A percentile compares a stretch with the other conserved stretches of the same genome.
phyloP scores from a whole-genome alignment of 1,140 invertebrate species.

The Yoshiicerus persimilis region DNA sequence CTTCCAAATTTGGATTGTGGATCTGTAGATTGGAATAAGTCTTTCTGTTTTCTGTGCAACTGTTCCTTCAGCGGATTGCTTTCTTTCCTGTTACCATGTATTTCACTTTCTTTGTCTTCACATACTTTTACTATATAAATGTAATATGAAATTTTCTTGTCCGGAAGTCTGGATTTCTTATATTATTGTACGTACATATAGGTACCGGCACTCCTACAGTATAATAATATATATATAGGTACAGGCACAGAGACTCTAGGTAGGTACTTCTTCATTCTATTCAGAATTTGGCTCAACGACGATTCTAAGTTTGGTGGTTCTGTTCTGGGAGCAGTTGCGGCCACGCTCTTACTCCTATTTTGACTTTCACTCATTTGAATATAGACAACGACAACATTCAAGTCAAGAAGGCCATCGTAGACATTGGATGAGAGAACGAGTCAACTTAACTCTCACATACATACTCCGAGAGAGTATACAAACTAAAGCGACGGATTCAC shows the following conservation, averaged over 20 bases:
- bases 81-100: background rate
- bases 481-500: background rate
- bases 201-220: too few relatives aligned
- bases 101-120: background rate
- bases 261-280: background rate
- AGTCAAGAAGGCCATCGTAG: conserved; percentile 1
- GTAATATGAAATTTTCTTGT: background rate
- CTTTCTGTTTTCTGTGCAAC: background rate
- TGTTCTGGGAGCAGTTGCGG: conserved; percentile 1
- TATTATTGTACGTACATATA: too few relatives aligned
- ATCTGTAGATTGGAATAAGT: background rate
- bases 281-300: background rate
- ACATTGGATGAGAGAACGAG: background rate
- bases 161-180: background rate
- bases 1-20: background rate
- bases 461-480: background rate
- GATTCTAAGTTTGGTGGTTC: background rate
- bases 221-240: too few relatives aligned
- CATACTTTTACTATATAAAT: background rate
- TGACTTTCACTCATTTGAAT: conserved; percentile 30
- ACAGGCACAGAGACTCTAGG: background rate
- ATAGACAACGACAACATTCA: conserved; percentile 20
- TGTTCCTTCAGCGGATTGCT: background rate
- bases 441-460: background rate
- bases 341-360: background rate